Base-by-base conservation (phyloP, 2,113 vertebrate genomes). In the Albula goreensis region DNA sequence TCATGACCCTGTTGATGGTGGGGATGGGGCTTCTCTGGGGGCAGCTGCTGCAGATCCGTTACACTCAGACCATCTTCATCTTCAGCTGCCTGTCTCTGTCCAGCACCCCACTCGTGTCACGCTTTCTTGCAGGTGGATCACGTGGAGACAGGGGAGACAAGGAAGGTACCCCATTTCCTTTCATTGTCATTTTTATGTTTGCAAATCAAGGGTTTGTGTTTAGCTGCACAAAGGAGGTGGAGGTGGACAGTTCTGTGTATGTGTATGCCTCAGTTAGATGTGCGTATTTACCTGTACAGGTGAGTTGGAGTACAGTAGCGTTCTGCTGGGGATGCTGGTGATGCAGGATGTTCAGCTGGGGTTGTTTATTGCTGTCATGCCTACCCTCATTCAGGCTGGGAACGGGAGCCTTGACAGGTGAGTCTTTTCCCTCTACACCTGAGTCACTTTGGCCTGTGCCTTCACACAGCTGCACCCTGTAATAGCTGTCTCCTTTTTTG, bases 321-420 rank as follows among this genome's bases (percentile, higher is more conserved):
- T 99, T 89, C 93, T 99, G 0, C 96, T 99, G 5, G 98, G 98
- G 56, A 97, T 98, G 97, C 91, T 99, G 80, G 97, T 99, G 86
- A 97, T 97, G 96, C 98, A 99, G 89, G 98, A 99, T 70, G 98
- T 99, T 87, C 98, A 99, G 93, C 96, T 99, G 25, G 97, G 98
- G 6, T 94, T 99, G 53, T 97, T 99, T 90, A 97, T 99, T 0
- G 98, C 98, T 0, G 89, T 96, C 86, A 96, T 99, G 98, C 98
- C 98, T 6, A 97, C 97, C 0, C 95, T 99, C 57, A 96, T 97
- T 86, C 98, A 99, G 93, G 97, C 95, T 6, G 97, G 97, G 87
- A 93, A 93, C 5, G 95, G 94, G 82, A 89, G 96, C 0, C 82
- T 92, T 85, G 95, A 97, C 89, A 96, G 97, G 98, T 98, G 85